Evolutionary conservation across 1,140 invertebrate genomes (phyloP).

Genomic region (Coenobita brevimanus): DNA sequence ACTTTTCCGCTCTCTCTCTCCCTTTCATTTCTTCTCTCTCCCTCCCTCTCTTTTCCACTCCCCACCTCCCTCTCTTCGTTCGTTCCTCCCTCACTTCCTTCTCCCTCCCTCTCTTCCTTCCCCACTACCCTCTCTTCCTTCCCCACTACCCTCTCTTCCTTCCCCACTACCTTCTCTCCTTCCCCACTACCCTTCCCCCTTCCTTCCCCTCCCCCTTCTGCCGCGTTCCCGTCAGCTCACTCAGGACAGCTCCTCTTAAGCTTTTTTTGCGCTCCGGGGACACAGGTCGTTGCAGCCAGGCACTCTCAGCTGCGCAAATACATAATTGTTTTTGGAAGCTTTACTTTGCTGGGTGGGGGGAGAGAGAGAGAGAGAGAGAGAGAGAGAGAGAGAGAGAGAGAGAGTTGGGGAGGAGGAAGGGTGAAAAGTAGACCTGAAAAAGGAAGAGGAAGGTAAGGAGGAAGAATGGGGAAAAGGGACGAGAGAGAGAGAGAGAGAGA

Average conservation of each 20-base stretch:
- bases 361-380: conserved; percentile 9
- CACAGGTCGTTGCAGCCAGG: no score
- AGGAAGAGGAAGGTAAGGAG: no score
- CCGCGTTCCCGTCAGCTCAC: not conserved
- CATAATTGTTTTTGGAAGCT: not conserved
- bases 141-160: not conserved
- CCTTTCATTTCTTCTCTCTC: not conserved
- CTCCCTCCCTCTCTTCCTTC: conserved; percentile 8
- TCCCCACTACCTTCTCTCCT: not conserved
- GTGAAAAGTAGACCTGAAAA: no score
- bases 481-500: not conserved
- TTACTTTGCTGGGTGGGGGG: not conserved
- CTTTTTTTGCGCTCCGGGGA: no score
- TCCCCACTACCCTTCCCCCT: not conserved
- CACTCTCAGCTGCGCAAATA: no score
- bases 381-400: not conserved
- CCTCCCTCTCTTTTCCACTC: not conserved
- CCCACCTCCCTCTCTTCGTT: not conserved
- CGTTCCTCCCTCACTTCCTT: not conserved
- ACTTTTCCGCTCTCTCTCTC: not conserved
- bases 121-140: not conserved
- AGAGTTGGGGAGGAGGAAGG: not conserved
- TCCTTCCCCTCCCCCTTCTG: not conserved
- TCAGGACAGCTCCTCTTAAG: not conserved
- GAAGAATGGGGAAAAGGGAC: not conserved